Evolutionary conservation across 2,888 invertebrate genomes (phyloP), one percentile per base, ranked within the genome.

Genomic region (Pyrrhosoma nymphula): DNA sequence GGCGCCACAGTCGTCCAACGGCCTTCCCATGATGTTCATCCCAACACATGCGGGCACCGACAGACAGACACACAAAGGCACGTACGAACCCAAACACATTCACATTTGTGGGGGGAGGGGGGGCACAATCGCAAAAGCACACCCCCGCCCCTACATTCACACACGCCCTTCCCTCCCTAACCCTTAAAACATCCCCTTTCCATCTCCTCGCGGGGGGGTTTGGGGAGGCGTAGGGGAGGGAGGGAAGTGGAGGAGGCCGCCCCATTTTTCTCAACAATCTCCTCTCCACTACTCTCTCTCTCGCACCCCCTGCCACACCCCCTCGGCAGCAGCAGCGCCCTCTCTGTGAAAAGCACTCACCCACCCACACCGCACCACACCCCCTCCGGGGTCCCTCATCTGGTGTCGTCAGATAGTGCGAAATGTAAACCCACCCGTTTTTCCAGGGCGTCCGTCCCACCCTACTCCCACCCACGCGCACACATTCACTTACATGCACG

Each of bases 301-400:
- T 95, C 95, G 95, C 95, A 95, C 90, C 95, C 95, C 95, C 95
- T 95, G 91, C 95, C 89, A 55, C 47, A 39, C 88, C 47, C 60
- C 60, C 56, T 35, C 18, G 8, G 2, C 26, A 30, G 56, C 56
- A 26, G 56, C 60, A 20, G 47, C 47, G 47, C 47, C 23, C 75
- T 16, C 47, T 12, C 60, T 14, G 60, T 20, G 60, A 26, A 55
- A 75, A 93, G 55, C 91, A 91, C 91, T 69, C 60, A 91, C 91
- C 91, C 91, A 39, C 91, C 47, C 47, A 8, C 47, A 8, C 47
- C 47, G 47, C 60, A 14, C 60, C 20, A 20, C 60, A 20, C 23
- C 93, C 93, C 93, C 90, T 56, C 35, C n/a, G 20, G 93, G 75
- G 69, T n/a, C 93, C 63, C 93, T 93, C 93, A 93, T 93, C 93